phyloP scores from a whole-genome alignment of 53 echinoderm and acorn worm species.

The Holothuria scabra region DNA sequence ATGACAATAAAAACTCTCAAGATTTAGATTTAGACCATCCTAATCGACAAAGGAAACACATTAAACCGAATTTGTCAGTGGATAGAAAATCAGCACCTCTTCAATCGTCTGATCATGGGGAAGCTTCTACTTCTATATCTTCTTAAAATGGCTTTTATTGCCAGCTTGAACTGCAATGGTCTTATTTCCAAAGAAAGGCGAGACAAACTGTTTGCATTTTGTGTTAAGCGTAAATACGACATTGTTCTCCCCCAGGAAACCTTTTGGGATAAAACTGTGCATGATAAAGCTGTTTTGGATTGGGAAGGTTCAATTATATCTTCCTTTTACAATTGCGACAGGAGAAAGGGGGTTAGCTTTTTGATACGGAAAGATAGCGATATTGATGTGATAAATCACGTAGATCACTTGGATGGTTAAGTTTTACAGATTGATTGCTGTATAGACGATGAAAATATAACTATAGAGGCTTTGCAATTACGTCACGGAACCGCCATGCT shows the following conservation, averaged over 20 bases:
- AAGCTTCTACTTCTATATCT: too few species aligned
- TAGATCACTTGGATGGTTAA: not conserved
- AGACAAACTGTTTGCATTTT: too few species aligned
- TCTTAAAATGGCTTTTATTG: not conserved
- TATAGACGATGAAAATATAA: not conserved
- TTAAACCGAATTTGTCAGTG: not conserved
- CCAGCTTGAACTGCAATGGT: too few species aligned
- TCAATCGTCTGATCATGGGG: not conserved
- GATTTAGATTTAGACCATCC: not conserved
- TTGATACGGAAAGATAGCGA: conserved; percentile 1
- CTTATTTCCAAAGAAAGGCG: too few species aligned
- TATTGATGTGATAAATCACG: not conserved
- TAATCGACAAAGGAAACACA: not conserved
- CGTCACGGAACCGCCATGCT: too few species aligned
- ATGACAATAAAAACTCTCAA: too few species aligned
- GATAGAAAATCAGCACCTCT: not conserved
- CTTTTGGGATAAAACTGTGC: too few species aligned
- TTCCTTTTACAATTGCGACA: not conserved
- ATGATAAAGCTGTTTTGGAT: not conserved
- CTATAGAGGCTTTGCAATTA: too few species aligned
- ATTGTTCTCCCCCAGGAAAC: too few species aligned
- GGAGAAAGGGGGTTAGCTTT: not conserved
- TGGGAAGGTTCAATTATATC: conserved; percentile 1
- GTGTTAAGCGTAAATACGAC: too few species aligned
- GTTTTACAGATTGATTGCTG: too few species aligned